A percentile compares a stretch with the other conserved stretches of the same genome.
Conservation (phyloP, 2,888 invertebrate genomes). For the Hypolimnas misippus region DNA sequence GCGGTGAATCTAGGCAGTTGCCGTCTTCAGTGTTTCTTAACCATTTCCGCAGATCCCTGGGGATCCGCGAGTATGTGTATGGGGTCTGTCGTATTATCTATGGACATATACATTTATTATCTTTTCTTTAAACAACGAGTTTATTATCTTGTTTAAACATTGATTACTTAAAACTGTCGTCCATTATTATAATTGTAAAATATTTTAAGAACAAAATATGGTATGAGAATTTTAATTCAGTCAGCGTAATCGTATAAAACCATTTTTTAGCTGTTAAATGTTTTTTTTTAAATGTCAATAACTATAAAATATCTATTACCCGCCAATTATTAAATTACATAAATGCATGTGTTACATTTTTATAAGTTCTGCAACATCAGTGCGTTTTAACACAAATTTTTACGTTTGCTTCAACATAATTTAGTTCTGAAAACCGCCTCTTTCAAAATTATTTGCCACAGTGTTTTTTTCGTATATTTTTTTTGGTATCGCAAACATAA, state of each 20-base stretch:
- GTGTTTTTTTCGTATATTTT: too few relatives aligned
- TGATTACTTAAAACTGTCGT: constrained; percentile 28
- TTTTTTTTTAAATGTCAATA: not conserved
- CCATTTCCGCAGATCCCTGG: too few relatives aligned
- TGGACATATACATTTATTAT: too few relatives aligned
- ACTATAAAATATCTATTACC: not conserved
- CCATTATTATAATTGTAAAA: constrained; percentile 20
- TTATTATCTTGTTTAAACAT: too few relatives aligned
- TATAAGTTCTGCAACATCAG: not conserved
- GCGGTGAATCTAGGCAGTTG: too few relatives aligned
- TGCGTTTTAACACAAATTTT: not conserved
- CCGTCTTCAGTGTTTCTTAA: too few relatives aligned
- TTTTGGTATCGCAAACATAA: too few relatives aligned
- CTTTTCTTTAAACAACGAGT: too few relatives aligned
- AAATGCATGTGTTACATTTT: not conserved
- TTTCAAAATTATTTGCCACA: too few relatives aligned
- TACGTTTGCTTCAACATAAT: not conserved
- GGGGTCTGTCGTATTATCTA: too few relatives aligned
- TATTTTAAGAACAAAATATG: constrained; percentile 1
- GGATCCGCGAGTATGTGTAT: too few relatives aligned
- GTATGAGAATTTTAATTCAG: not conserved
- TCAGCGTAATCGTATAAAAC: not conserved
- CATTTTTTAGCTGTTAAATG: not conserved
- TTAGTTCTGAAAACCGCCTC: too few relatives aligned
- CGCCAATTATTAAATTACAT: constrained; percentile 5